Base-by-base conservation (phyloP, 2,113 vertebrate genomes). In the human region DNA sequence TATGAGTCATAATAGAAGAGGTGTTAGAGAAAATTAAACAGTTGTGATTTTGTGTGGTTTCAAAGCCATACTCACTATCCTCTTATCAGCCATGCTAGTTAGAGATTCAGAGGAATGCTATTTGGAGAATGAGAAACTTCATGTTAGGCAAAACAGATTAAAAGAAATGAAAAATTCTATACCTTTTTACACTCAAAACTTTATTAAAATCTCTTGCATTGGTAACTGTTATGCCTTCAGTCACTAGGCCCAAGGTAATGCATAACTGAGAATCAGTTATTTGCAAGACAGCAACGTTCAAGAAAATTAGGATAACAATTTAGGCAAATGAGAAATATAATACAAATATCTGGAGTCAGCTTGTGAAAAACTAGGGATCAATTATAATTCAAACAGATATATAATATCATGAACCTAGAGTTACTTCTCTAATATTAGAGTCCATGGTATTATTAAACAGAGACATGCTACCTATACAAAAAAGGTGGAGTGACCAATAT, bases 1-100 rank as follows among this genome's bases (percentile, higher is more conserved):
- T 68, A 66, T 61, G 64, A 84, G 35, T 89, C 59, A 91, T 27
- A 89, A 38, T 85, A 75, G 59, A 91, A 75, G 32, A 95, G 3
- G 17, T 17, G 20, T 83, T 66, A 20, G 9, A 76, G 38, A 20
- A 72, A 40, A 68, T 59, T 68, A 81, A 89, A 55, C 30, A 61
- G 40, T 45, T 93, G 76, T 32, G 70, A 81, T 43, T 93, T 8
- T 45, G 6, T 61, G 35, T 59, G 43, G 1, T 64, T 79, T 72
- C 8, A 50, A 61, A 50, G 18, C 32, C 43, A 17, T 43, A 89
- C 4, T 91, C 16, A 2, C 27, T 55, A 57, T 14, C 2, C 5
- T 82, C 59, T 66, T 40, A 38, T 6, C 45, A 61, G 7, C 4
- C 40, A 48, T 35, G 23, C 16, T 52, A 75, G 25, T 70, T n/a